A percentile compares a stretch with the other conserved stretches of the same genome.
These are phyloP conservation scores for Sapayoa aenigma DNA, from an alignment of 2,113 vertebrate species.

Conservation along the genomic window DNA sequence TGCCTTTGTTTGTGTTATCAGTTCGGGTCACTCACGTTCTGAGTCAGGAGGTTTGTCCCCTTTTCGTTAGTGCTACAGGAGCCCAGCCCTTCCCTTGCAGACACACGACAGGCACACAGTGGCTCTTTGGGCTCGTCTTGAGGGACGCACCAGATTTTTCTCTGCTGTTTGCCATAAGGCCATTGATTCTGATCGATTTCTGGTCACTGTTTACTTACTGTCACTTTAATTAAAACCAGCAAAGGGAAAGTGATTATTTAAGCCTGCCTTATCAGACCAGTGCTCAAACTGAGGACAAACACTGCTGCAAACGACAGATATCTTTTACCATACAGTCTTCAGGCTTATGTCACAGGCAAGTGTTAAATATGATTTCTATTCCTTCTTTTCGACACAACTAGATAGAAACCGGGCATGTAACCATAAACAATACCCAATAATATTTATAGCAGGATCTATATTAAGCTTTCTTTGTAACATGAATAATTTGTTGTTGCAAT, in stretches of 20 bases:
- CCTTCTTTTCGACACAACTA: neutral
- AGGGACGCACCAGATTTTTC: neutral
- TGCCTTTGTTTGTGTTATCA: neutral
- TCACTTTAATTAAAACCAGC: slow-evolving; percentile 50
- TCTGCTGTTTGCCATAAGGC: neutral
- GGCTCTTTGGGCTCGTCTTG: neutral
- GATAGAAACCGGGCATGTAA: neutral
- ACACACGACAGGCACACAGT: accelerated
- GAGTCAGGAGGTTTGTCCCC: neutral
- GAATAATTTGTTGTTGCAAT: slow-evolving; percentile 7
- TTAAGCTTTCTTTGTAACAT: neutral
- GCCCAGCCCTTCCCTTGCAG: neutral
- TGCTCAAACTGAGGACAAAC: neutral
- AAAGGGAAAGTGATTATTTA: slow-evolving; percentile 36
- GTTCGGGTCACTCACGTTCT: neutral
- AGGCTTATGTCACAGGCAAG: neutral
- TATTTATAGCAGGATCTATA: slow-evolving; percentile 4
- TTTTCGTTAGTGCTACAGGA: neutral
- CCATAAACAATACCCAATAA: neutral
- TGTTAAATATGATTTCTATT: slow-evolving; percentile 22
- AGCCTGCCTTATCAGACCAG: slow-evolving; percentile 43
- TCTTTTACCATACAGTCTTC: slow-evolving; percentile 6
- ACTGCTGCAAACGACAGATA: neutral
- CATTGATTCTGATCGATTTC: slow-evolving; percentile 45
- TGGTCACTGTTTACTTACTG: slow-evolving; percentile 23